Conservation (phyloP, 2,113 vertebrate species). For the Boleophthalmus pectinirostris region DNA sequence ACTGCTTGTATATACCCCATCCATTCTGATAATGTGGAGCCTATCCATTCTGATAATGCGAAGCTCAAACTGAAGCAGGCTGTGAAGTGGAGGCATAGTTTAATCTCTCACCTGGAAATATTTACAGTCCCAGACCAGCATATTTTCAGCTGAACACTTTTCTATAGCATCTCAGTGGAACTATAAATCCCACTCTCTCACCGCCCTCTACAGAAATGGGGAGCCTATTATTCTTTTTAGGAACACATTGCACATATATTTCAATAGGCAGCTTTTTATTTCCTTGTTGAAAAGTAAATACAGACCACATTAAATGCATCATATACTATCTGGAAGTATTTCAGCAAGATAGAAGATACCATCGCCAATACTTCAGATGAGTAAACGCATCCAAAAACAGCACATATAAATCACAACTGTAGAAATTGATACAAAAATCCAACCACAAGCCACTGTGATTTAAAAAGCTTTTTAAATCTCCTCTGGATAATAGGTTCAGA, state of each 20-base stretch:
- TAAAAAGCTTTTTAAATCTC: not conserved
- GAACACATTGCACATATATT: slow-evolving; percentile 1
- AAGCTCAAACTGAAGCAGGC: not conserved
- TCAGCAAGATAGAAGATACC: not conserved
- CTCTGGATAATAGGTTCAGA: not conserved
- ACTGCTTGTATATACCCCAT: not conserved
- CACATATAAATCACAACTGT: not conserved
- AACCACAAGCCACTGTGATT: not conserved
- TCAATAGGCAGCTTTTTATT: slow-evolving; percentile 9
- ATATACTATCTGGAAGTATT: not conserved
- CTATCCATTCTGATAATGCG: not conserved
- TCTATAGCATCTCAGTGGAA: slow-evolving; percentile 3
- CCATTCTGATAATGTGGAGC: not conserved
- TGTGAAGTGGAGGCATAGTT: not conserved
- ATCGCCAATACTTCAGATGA: not conserved
- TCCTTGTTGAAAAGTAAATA: slow-evolving; percentile 9
- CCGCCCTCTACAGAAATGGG: slow-evolving; percentile 1
- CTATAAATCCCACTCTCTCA: slow-evolving; percentile 7
- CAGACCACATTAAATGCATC: not conserved
- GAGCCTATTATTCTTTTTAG: not conserved
- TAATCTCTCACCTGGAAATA: slow-evolving; percentile 12
- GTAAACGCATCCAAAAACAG: not conserved
- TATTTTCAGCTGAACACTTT: slow-evolving; percentile 8
- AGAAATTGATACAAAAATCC: not conserved
- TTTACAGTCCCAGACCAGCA: not conserved